Evolutionary conservation across 2,113 vertebrate genomes (phyloP).

Genomic region (Toxotes jaculatrix): DNA sequence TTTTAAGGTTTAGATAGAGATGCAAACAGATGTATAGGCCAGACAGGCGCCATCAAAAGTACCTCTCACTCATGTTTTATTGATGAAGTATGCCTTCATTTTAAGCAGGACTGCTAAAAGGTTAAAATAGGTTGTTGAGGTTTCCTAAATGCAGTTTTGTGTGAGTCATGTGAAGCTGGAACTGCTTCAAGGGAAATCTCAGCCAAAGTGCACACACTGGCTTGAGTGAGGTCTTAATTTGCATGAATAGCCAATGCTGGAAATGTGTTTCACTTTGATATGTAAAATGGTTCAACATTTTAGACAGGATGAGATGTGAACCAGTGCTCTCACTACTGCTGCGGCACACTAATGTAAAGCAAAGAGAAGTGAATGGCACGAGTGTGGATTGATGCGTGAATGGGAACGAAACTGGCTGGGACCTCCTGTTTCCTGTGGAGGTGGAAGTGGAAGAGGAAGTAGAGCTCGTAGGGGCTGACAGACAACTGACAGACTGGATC

Average conservation of each 20-base stretch:
- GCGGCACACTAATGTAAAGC: background rate
- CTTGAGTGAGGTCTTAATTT: constrained; percentile 16
- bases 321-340: background rate
- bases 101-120: constrained; percentile 10
- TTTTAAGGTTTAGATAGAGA: background rate
- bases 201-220: background rate
- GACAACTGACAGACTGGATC: constrained; percentile 53
- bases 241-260: background rate
- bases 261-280: constrained; percentile 1
- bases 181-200: constrained; percentile 5
- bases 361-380: background rate
- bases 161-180: constrained; percentile 1
- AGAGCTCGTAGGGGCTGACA: constrained; percentile 35
- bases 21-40: background rate
- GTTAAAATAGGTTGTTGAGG: constrained; percentile 7
- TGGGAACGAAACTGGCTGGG: constrained; percentile 19
- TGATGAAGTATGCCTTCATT: constrained; percentile 27
- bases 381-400: constrained; percentile 63
- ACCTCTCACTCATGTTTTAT: background rate
- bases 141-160: constrained; percentile 24
- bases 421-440: constrained; percentile 72
- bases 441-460: constrained; percentile 65
- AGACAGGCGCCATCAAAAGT: constrained; percentile 10
- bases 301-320: constrained; percentile 6
- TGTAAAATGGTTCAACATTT: background rate